Evolutionary conservation across 2,113 vertebrate species (phyloP).

Genomic region (Agapornis roseicollis): DNA sequence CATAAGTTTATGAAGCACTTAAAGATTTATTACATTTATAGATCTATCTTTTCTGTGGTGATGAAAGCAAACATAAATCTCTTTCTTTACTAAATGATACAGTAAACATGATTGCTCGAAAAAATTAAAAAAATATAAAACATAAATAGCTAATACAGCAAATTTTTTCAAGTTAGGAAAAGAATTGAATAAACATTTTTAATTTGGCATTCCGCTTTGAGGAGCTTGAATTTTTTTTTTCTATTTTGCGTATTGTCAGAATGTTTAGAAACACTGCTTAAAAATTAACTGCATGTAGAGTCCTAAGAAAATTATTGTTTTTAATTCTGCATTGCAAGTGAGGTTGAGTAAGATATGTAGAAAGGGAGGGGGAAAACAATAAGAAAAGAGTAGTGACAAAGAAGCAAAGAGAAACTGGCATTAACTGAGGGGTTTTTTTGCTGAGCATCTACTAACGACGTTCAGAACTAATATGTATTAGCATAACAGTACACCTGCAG

Average conservation of each 20-base stretch:
- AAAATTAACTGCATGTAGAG: background rate
- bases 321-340: background rate
- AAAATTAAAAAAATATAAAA: slow-evolving; percentile 52
- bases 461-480: background rate
- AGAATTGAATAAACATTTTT: background rate
- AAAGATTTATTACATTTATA: slow-evolving; percentile 75
- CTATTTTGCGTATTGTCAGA: background rate
- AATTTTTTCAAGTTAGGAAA: background rate
- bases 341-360: background rate
- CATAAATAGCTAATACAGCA: background rate
- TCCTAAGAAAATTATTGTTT: background rate
- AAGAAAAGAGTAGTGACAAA: background rate
- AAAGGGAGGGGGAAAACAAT: background rate
- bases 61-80: slow-evolving; percentile 68
- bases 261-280: background rate
- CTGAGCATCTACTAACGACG: background rate
- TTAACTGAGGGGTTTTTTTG: background rate
- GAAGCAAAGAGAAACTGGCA: background rate
- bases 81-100: slow-evolving; percentile 54
- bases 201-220: background rate
- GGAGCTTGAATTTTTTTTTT: background rate
- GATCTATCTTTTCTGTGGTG: slow-evolving; percentile 61
- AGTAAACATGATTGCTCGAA: slow-evolving; percentile 30
- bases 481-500: background rate
- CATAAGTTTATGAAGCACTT: slow-evolving; percentile 70